phyloP scores from a whole-genome alignment of 2,888 invertebrate genomes.

The Caenorhabditis sp. region DNA sequence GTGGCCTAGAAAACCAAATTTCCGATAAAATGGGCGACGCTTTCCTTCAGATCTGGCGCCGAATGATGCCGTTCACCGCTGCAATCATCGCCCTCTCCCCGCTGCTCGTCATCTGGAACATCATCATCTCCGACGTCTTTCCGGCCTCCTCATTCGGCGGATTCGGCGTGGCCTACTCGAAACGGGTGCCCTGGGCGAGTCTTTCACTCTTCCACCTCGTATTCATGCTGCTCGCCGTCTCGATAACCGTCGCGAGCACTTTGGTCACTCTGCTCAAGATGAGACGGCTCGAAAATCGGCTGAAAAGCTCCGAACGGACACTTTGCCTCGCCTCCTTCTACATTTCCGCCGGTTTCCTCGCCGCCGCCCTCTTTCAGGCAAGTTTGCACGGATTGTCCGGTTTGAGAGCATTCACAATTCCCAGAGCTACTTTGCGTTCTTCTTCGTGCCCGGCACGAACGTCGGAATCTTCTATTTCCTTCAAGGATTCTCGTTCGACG shows the following conservation, averaged over 20 bases:
- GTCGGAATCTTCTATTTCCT: conserved; percentile 14
- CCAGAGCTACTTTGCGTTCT: conserved; percentile 42
- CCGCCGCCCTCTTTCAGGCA: conserved; percentile 38
- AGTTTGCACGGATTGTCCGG: background rate
- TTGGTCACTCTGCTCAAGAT: conserved; percentile 32
- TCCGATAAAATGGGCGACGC: background rate
- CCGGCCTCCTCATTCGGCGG: conserved; percentile 31
- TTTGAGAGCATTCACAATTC: background rate
- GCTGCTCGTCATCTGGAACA: conserved; percentile 39
- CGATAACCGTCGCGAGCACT: conserved; percentile 30
- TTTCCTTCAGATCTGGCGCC: conserved; percentile 42
- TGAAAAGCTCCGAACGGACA: conserved; percentile 36
- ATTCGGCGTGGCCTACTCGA: conserved; percentile 30
- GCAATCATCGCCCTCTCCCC: conserved; percentile 11
- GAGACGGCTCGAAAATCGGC: conserved; percentile 38
- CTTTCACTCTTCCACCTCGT: conserved; percentile 39
- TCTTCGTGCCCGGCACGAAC: background rate
- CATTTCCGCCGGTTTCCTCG: conserved; percentile 29
- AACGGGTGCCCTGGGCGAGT: conserved; percentile 35
- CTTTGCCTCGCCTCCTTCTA: conserved; percentile 43
- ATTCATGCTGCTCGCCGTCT: conserved; percentile 24
- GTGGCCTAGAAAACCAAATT: too few species aligned
- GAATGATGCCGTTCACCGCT: conserved; percentile 12
- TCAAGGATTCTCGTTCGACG: conserved; percentile 30
- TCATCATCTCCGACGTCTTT: conserved; percentile 22